Conservation (phyloP, 2,113 vertebrate species). For the Chlamydotis undulata region DNA sequence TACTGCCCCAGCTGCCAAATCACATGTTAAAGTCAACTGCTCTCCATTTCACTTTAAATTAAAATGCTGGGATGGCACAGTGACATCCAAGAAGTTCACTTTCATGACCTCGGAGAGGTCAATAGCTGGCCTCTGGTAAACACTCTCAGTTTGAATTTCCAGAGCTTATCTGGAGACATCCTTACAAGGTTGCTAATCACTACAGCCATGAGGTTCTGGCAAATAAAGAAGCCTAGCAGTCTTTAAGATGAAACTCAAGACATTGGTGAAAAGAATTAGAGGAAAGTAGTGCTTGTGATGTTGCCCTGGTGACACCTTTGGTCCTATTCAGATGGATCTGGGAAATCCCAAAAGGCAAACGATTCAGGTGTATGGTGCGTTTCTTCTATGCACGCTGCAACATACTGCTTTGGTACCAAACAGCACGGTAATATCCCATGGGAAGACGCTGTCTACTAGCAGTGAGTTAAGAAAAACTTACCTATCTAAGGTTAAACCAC, state of each 20-base stretch:
- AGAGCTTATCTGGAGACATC: background rate
- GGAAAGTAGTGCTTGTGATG: background rate
- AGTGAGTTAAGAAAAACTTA: background rate
- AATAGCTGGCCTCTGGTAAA: background rate
- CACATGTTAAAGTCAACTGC: constrained; percentile 25
- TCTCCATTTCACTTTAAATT: constrained; percentile 20
- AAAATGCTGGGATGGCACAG: background rate
- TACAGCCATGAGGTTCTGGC: background rate
- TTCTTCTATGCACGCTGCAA: background rate
- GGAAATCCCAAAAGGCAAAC: background rate
- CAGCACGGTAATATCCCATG: background rate
- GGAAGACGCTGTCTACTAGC: background rate
- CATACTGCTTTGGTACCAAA: background rate
- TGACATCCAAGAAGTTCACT: constrained; percentile 15
- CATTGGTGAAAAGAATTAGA: background rate
- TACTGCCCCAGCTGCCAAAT: constrained; percentile 36
- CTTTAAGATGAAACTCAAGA: background rate
- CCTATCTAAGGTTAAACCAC: background rate
- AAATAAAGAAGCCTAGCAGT: background rate
- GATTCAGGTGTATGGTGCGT: background rate
- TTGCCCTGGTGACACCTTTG: background rate
- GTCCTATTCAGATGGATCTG: background rate
- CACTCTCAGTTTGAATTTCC: constrained; percentile 8
- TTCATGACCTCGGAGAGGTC: background rate
- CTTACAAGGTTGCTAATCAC: background rate